Base-by-base conservation (phyloP, 2,888 invertebrate genomes). In the Drosophila mayaguana region DNA sequence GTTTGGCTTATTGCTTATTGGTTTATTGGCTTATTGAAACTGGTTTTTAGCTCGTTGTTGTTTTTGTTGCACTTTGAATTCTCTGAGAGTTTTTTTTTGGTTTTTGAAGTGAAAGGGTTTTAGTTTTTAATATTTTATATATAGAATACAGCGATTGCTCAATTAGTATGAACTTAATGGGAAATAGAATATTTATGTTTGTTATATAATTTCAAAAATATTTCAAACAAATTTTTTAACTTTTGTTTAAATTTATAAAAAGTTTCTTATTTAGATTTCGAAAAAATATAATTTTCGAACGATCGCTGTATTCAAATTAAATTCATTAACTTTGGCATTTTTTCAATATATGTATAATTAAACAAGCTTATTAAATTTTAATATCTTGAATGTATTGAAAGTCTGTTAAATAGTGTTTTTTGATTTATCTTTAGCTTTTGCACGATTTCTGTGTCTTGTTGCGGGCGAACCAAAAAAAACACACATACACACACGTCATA, bases 81-180 rank as follows among this genome's bases (percentile, higher is more conserved):
- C 80, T 79, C 72, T 72, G 70, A 64, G 40, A 25, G 56, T 72
- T 60, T 43, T 60, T 72, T 38, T 63, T 25, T 50, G 38, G 20
- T 45, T 64, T 65, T 73, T 80, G 57, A 80, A 88, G 89, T 90
- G 89, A 89, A 89, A 90, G 90, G 88, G 83, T 83, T 90, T 79
- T 75, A 74, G 70, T 74, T 76, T 77, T 74, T 71, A 63, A 65
- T 62, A 66, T 56, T 38, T 22, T 34, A 45, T 66, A 68, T 25
- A 16, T 16, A 20, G 14, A 18, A 25, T 46, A 18, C 22, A 57
- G 25, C 34, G 43, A 32, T 56, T 34, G 32, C 20, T 56, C 36
- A 8, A 46, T 38, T 43, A 42, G 20, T 16, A 16, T 16, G 3
- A 25, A 9, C 4, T n/a, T 28, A 11, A 25, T 2, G 16, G 8